Evolutionary conservation across 2,113 vertebrate species (phyloP), one percentile per base, ranked within the genome.

Genomic region (Percina caprodes): DNA sequence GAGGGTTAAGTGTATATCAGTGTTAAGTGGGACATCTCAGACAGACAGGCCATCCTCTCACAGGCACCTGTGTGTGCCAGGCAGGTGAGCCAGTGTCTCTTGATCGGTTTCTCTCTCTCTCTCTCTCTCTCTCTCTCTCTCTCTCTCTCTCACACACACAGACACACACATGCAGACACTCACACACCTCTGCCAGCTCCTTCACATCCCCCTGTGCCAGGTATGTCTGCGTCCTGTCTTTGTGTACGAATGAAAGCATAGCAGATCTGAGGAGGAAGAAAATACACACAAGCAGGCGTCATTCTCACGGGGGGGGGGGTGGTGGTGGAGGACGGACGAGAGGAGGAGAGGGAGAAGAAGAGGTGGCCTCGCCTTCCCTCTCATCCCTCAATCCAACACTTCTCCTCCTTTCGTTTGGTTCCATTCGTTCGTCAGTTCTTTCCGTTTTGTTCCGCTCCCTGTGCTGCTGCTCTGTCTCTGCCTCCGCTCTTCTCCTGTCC

Each of bases 371-470:
- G 80, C 87, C 85, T 87, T 91, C 83, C 86, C 90, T 92, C 89
- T 93, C 88, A 92, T 93, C 91, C 80, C 85, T 66, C 89, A 80
- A 74, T 92, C 92, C 92, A 93, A 90, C 91, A 85, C 88, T 89
- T 90, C 91, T 91, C 87, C 93, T 94, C 93, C 93, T 94, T 93
- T 94, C 72, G 88, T 94, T 92, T 51, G 89, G 79, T 93, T 93
- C 93, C 93, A 92, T 69, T 90, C 88, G 77, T 83, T 52, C 62
- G 59, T 93, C 91, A 92, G 91, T 92, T 91, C 91, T 93, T 92
- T 92, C 86, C 12, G 80, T 93, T 92, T 91, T 58, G 90, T 87
- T 86, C 63, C 42, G 77, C 91, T 92, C 93, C 92, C 91, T 82
- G 74, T 69, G 74, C 89, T 46, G 89, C 84, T 16, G 49, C 88